phyloP scores from a whole-genome alignment of 2,888 invertebrate species.

The Metallyticus violacea region DNA sequence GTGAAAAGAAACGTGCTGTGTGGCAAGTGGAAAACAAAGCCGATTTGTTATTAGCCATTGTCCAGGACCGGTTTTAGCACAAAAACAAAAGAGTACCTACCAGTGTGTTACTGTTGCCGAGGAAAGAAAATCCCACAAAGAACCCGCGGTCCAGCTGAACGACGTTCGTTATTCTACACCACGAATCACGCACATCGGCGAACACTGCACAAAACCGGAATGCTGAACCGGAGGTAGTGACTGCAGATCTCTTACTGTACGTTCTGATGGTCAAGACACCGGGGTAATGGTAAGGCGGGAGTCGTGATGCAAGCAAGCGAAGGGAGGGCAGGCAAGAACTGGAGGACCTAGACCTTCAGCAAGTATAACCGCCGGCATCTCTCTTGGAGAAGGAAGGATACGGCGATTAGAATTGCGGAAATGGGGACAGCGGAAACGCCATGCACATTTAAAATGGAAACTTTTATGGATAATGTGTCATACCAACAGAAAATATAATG shows the following conservation, averaged over 20 bases:
- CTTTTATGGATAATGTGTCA: background rate
- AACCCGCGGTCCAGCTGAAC: too few relatives aligned
- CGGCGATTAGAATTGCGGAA: background rate
- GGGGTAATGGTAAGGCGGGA: background rate
- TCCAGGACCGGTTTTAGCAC: too few relatives aligned
- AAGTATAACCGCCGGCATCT: background rate
- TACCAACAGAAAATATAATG: too few relatives aligned
- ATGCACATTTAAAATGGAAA: background rate
- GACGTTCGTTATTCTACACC: background rate
- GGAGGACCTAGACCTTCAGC: background rate
- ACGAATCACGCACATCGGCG: background rate
- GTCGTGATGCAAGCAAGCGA: background rate
- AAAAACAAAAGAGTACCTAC: background rate
- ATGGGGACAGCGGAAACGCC: background rate
- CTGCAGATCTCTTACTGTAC: background rate
- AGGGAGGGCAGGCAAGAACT: too few relatives aligned
- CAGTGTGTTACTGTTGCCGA: background rate
- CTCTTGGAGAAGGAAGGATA: too few relatives aligned
- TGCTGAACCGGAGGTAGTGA: too few relatives aligned
- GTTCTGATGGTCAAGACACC: background rate
- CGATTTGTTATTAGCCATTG: too few relatives aligned
- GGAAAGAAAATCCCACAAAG: background rate
- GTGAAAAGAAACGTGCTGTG: too few relatives aligned
- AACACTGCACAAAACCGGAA: too few relatives aligned
- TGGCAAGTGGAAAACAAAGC: too few relatives aligned